Conservation (phyloP, 1,140 invertebrate species). For the Caenorhabditis latens region DNA sequence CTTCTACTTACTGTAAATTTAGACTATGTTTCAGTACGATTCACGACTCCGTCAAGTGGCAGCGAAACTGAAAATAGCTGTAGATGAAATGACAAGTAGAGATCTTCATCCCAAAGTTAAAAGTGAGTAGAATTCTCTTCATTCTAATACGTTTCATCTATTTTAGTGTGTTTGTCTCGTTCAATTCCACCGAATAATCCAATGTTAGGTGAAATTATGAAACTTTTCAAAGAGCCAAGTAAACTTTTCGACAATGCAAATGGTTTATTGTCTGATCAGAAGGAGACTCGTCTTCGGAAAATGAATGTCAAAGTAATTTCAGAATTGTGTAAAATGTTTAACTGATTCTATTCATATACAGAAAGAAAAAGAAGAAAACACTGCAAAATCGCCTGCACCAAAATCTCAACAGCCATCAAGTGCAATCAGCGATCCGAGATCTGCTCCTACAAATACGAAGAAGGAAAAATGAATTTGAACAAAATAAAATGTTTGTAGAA, state of each 20-base stretch:
- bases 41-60: background rate
- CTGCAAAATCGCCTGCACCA: background rate
- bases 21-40: background rate
- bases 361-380: slow-evolving; percentile 1
- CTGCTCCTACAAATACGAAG: background rate
- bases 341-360: background rate
- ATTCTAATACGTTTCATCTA: background rate
- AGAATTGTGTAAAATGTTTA: background rate
- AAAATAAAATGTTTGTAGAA: too few relatives aligned
- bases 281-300: slow-evolving; percentile 4
- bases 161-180: slow-evolving; percentile 17
- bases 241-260: slow-evolving; percentile 42
- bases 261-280: background rate
- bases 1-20: background rate
- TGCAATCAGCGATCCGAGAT: background rate
- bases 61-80: slow-evolving; percentile 4
- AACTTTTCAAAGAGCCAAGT: slow-evolving; percentile 19
- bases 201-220: background rate
- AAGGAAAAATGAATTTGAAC: background rate
- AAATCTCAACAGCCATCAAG: background rate
- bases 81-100: slow-evolving; percentile 8
- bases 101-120: slow-evolving; percentile 29
- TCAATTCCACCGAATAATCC: background rate
- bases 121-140: background rate
- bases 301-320: background rate